phyloP scores from a whole-genome alignment of 2,113 vertebrate species.

The Spea bombifrons region DNA sequence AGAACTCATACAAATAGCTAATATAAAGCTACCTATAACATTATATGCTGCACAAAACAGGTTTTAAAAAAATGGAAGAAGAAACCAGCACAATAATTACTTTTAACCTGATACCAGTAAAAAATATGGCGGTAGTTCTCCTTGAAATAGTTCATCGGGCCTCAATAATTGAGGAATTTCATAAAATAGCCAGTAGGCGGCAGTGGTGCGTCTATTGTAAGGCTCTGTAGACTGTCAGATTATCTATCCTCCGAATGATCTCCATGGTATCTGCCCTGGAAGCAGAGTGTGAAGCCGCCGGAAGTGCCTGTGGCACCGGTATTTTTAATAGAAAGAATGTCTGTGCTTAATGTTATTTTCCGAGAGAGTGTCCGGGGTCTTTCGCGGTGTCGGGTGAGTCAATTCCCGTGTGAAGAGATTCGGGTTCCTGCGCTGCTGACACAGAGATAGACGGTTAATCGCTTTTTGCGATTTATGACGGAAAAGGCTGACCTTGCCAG shows the following conservation, averaged over 20 bases:
- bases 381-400: no score
- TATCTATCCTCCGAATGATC: neutral
- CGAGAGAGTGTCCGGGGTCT: no score
- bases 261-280: neutral
- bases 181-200: neutral
- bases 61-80: no score
- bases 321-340: fast-evolving
- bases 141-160: no score
- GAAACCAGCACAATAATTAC: no score
- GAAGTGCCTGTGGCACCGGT: constrained; percentile 50
- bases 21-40: no score
- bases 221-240: neutral
- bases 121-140: no score
- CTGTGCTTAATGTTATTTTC: neutral
- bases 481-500: neutral
- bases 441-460: neutral
- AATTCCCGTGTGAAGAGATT: no score
- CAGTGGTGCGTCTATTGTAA: neutral
- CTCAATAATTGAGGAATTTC: neutral
- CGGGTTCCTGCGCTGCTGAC: constrained; percentile 41
- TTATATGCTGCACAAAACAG: no score
- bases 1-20: no score
- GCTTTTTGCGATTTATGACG: neutral
- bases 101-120: no score
- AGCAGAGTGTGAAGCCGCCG: neutral